Evolutionary conservation across 2,888 invertebrate species (phyloP).

Genomic region (Cartodere bifasciata): DNA sequence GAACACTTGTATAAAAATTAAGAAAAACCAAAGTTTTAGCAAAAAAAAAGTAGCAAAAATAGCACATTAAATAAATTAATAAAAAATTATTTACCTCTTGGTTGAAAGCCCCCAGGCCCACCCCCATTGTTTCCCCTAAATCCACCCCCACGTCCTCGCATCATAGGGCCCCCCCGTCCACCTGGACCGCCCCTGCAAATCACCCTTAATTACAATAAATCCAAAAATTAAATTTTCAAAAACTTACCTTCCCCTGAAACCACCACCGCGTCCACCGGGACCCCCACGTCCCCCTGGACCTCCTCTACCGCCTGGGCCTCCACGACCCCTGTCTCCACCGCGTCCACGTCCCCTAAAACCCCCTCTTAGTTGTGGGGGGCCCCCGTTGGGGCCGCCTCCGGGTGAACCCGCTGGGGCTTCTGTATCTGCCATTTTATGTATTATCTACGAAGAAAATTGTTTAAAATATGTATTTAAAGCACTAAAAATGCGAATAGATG

Average conservation of each 20-base stretch:
- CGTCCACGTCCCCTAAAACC: conserved; percentile 9
- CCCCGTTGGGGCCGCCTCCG: conserved; percentile 7
- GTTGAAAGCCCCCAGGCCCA: too few species aligned
- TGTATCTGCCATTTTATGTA: conserved; percentile 2
- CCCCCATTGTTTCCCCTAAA: too few species aligned
- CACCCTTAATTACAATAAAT: too few species aligned
- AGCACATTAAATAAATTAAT: too few species aligned
- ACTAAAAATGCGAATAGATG: too few species aligned
- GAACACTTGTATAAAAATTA: too few species aligned
- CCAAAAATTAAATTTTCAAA: too few species aligned
- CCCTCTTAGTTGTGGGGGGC: conserved; percentile 9
- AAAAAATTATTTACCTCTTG: too few species aligned
- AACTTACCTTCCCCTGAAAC: conserved; percentile 1
- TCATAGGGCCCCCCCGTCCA: conserved; percentile 22
- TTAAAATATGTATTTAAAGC: background rate
- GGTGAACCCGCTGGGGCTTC: conserved; percentile 2
- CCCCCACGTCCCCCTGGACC: conserved; percentile 7
- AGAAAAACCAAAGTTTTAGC: too few species aligned
- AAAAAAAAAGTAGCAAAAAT: too few species aligned
- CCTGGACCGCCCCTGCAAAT: conserved; percentile 11
- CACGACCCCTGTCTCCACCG: conserved; percentile 16
- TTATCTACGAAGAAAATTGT: background rate
- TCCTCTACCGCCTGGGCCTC: conserved; percentile 10
- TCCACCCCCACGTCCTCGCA: conserved; percentile 22
- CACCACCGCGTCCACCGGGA: conserved; percentile 5